Evolutionary conservation across 2,888 invertebrate species (phyloP).

Genomic region (Clunio marinus): DNA sequence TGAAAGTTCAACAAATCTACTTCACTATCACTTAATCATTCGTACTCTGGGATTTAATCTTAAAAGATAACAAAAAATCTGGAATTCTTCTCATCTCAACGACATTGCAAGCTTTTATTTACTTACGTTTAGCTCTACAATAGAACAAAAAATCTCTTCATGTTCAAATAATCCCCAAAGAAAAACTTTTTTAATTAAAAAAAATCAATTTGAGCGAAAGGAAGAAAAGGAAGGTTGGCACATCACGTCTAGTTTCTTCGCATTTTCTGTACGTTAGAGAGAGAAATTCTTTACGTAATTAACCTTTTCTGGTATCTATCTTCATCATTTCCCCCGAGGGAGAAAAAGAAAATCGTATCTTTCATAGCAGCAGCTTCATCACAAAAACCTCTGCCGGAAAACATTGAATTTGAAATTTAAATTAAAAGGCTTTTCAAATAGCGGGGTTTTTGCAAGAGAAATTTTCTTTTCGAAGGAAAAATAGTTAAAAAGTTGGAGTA

Average conservation of each 20-base stretch:
- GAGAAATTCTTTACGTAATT: conserved; percentile 7
- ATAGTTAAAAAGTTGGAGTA: too few relatives aligned
- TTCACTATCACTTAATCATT: too few relatives aligned
- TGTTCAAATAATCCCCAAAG: too few relatives aligned
- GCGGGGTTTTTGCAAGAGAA: conserved; percentile 4
- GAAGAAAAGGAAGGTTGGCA: neutral
- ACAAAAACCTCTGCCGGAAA: neutral
- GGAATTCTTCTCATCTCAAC: too few relatives aligned
- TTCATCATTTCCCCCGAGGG: conserved; percentile 3
- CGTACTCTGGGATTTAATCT: too few relatives aligned
- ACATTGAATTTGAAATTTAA: neutral
- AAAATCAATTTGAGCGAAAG: too few relatives aligned
- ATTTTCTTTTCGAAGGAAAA: neutral
- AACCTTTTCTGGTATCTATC: neutral
- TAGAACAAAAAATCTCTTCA: too few relatives aligned
- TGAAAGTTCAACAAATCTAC: too few relatives aligned
- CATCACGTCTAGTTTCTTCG: neutral
- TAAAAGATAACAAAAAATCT: too few relatives aligned
- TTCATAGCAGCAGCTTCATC: neutral
- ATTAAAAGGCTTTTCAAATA: neutral
- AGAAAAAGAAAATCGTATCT: neutral
- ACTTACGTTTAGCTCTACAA: too few relatives aligned
- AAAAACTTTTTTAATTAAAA: neutral
- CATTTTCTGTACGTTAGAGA: neutral
- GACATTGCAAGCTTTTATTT: too few relatives aligned